Evolutionary conservation across 1,140 invertebrate species (phyloP), one percentile per base, ranked within the genome.

Genomic region (Heliconius nattereri): DNA sequence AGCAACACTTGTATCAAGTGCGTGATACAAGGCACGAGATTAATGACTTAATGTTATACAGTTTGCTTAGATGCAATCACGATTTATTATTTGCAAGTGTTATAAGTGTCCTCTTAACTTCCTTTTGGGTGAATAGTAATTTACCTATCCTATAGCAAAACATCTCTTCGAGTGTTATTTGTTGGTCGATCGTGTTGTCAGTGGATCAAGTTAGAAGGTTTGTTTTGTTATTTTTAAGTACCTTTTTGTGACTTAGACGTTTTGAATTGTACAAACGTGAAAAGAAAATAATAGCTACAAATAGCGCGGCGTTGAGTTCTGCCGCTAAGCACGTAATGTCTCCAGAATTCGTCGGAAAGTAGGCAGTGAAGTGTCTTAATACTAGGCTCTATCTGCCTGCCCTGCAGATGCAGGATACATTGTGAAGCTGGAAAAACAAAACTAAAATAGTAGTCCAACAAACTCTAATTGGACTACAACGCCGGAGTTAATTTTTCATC

Each of bases 21-120:
- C 70, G 60, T 76, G 60, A 76, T 16, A 60, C n/a, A 45, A 49
- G 66, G 35, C 71, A 72, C 71, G 71, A 72, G 71, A 72, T 72
- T 35, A 37, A 72, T 72, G n/a, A 37, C 29, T 72, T 72, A 72
- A 35, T 37, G 16, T 40, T 35, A 3, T 72, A 54, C n/a, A 19
- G 35, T 72, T 35, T n/a, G 71, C 29, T 40, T n/a, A 66, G 60
- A 45, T 66, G 60, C 26, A 26, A 29, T 66, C 60, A 66, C 60
- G 60, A 66, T 66, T 66, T 66, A 66, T 66, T 66, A 11, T 66
- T 66, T 66, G 23, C 60, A 29, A 57, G 54, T 66, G 5, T 29
- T 0, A 19, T 66, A 66, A 66, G 60, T 29, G 60, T 66, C 11
- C 13, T 29, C 9, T 9, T 66, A 29, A 6, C 8, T 19, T 66